Evolutionary conservation across 1,140 invertebrate genomes (phyloP).

Genomic region (Amyelois transitella): DNA sequence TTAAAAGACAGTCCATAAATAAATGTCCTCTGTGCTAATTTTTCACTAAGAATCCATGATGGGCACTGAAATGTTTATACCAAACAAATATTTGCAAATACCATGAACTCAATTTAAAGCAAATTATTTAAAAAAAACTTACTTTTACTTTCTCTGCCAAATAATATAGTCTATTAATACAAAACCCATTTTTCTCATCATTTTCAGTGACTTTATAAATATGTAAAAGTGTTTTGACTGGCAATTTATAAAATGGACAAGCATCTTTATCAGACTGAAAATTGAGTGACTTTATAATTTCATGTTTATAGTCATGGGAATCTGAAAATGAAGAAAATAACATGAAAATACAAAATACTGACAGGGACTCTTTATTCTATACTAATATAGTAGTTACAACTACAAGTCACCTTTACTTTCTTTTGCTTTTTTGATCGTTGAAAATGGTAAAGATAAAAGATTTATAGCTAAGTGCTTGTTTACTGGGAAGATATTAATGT

Average conservation of each 20-base stretch:
- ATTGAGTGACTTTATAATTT: slow-evolving; percentile 48
- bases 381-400: not conserved
- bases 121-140: slow-evolving; percentile 12
- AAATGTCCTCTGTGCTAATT: slow-evolving; percentile 55
- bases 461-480: not conserved
- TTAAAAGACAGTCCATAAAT: slow-evolving; percentile 63
- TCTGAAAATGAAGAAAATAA: slow-evolving; percentile 22
- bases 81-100: slow-evolving; percentile 2
- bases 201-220: slow-evolving; percentile 48
- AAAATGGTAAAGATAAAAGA: not conserved
- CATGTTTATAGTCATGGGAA: slow-evolving; percentile 26
- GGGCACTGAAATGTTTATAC: slow-evolving; percentile 48
- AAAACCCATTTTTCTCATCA: slow-evolving; percentile 42
- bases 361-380: not conserved
- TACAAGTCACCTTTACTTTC: not conserved
- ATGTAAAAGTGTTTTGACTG: slow-evolving; percentile 40
- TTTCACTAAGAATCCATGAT: slow-evolving; percentile 39
- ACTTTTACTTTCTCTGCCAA: slow-evolving; percentile 54
- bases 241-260: slow-evolving; percentile 52
- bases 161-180: slow-evolving; percentile 67
- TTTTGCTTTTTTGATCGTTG: not conserved
- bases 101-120: slow-evolving; percentile 1
- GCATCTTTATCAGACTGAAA: slow-evolving; percentile 51
- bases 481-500: not conserved
- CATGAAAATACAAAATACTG: not conserved